Conservation (phyloP, 2,797 vertebrate species). For the Gouania willdenowi region DNA sequence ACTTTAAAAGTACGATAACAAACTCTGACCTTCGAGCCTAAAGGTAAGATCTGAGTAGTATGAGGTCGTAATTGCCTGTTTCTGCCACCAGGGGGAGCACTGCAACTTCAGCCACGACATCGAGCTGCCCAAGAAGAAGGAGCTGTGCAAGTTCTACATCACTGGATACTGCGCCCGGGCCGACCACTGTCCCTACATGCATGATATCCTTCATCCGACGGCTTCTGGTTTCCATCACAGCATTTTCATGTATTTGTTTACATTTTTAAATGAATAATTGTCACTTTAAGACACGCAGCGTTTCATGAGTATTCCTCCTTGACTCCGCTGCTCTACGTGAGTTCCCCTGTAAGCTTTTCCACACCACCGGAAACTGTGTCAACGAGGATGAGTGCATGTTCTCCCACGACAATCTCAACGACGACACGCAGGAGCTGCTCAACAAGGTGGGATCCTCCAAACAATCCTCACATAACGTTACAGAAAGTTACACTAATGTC, state of each 20-base stretch:
- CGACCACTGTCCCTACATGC: conserved; percentile 96
- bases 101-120: conserved; percentile 98
- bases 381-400: conserved; percentile 97
- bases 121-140: conserved; percentile 92
- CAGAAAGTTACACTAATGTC: no score
- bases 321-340: conserved; percentile 78
- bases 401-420: conserved; percentile 86
- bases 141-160: conserved; percentile 97
- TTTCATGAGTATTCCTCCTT: conserved; percentile 70
- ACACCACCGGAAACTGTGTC: conserved; percentile 94
- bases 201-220: conserved; percentile 93
- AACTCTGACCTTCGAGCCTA: no score
- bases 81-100: conserved; percentile 84
- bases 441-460: conserved; percentile 79
- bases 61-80: neutral
- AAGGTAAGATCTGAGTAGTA: no score
- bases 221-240: no score
- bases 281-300: no score
- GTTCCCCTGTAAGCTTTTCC: conserved; percentile 93
- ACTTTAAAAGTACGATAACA: no score
- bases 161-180: conserved; percentile 92
- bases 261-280: no score
- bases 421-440: conserved; percentile 89
- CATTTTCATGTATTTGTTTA: no score
- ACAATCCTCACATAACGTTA: no score